A percentile compares a stretch with the other conserved stretches of the same genome.
These are phyloP conservation scores for Cheiracanthium punctorium DNA, from an alignment of 2,888 invertebrate genomes.

Conservation along the genomic window DNA sequence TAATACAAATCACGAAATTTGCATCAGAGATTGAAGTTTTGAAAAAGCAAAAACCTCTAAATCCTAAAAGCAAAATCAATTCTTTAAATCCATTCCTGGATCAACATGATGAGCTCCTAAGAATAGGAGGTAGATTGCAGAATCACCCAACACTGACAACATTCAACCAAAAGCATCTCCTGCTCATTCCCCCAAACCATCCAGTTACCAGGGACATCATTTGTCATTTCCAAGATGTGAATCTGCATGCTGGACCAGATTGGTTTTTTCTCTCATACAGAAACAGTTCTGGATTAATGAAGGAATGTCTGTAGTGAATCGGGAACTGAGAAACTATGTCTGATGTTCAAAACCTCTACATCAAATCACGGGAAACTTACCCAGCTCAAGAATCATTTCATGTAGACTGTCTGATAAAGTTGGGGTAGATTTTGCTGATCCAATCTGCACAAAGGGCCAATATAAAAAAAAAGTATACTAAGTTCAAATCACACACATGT, in stretches of 20 bases:
- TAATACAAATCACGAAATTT: no score
- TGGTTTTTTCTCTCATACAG: background rate
- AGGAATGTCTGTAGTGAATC: background rate
- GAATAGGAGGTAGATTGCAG: background rate
- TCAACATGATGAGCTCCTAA: background rate
- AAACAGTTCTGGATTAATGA: background rate
- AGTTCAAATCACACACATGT: no score
- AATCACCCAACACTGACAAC: background rate
- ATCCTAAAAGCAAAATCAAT: background rate
- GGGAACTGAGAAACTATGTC: background rate
- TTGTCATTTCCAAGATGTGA: background rate
- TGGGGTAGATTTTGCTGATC: no score
- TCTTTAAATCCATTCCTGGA: background rate
- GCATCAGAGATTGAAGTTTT: background rate
- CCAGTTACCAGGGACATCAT: background rate
- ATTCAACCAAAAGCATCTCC: background rate
- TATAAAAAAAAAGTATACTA: no score
- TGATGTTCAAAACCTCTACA: background rate
- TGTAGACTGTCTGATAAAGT: no score
- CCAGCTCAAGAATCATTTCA: no score
- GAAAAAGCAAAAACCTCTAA: background rate
- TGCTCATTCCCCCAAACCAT: background rate
- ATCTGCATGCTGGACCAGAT: background rate
- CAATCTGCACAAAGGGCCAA: no score
- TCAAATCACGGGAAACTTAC: no score